These are phyloP conservation scores for Cynaeus angustus DNA, from an alignment of 2,888 invertebrate species.

Conservation along the genomic window DNA sequence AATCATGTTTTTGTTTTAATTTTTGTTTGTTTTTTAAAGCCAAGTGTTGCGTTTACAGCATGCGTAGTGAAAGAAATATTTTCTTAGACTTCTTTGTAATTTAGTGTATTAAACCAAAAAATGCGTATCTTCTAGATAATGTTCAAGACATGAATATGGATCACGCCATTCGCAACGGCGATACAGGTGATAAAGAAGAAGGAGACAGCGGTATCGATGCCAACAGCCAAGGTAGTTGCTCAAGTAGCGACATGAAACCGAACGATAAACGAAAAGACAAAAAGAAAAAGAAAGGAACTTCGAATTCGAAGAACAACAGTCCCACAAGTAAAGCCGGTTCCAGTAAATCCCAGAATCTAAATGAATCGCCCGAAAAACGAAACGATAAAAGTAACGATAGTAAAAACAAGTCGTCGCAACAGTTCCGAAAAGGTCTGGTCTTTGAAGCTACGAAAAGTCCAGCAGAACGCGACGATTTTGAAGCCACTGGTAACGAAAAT, in stretches of 20 bases:
- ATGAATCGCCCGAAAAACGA: conserved; percentile 47
- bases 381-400: conserved; percentile 54
- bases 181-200: conserved; percentile 81
- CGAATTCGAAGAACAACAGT: conserved; percentile 50
- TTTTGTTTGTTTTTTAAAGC: background rate
- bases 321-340: conserved; percentile 57
- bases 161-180: conserved; percentile 67
- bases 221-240: conserved; percentile 91
- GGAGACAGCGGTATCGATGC: conserved; percentile 93
- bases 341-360: conserved; percentile 53
- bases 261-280: conserved; percentile 78
- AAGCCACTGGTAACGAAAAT: conserved; percentile 80
- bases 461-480: conserved; percentile 84
- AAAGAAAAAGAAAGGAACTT: conserved; percentile 75
- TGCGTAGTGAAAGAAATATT: too few relatives aligned
- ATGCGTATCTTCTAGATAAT: conserved; percentile 53
- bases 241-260: conserved; percentile 87
- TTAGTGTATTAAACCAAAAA: background rate
- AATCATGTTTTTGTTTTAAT: too few relatives aligned
- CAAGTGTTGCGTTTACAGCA: too few relatives aligned
- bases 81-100: too few relatives aligned
- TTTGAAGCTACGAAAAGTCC: conserved; percentile 82
- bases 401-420: conserved; percentile 47
- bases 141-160: conserved; percentile 63
- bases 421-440: conserved; percentile 74